Percentiles rank a stretch among this genome's conserved stretches.
Conservation (phyloP, 2,113 vertebrate genomes). For the Crotalus viridis region DNA sequence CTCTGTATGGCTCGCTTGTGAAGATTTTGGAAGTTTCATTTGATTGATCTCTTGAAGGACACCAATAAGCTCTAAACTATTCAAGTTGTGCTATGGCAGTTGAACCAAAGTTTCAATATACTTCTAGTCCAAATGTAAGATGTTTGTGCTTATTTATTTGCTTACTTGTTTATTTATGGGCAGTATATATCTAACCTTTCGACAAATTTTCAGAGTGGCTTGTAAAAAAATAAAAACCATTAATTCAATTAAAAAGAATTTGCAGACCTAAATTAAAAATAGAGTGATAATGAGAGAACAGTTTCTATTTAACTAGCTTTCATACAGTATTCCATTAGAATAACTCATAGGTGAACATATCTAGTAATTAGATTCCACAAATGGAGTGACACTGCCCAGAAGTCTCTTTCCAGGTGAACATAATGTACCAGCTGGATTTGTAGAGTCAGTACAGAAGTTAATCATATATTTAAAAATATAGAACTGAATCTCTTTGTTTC, state of each 20-base stretch:
- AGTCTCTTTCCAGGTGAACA: background rate
- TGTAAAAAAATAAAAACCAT: background rate
- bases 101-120: background rate
- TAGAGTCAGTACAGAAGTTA: background rate
- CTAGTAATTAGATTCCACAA: background rate
- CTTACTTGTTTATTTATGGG: background rate
- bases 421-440: background rate
- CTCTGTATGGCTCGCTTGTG: background rate
- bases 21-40: background rate
- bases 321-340: background rate
- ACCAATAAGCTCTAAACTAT: background rate
- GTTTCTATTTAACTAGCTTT: background rate
- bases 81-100: background rate
- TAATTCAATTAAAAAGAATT: background rate
- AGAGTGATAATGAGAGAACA: background rate
- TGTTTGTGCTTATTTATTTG: background rate
- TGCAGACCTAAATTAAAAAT: background rate
- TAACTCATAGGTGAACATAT: background rate
- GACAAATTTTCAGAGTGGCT: background rate
- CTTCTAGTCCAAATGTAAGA: background rate
- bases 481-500: background rate
- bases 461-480: background rate
- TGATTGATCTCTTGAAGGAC: background rate
- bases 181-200: background rate
- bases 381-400: background rate